Evolutionary conservation across 2,797 vertebrate species (phyloP), one percentile per base, ranked within the genome.

Genomic region (Centroberyx gerrardi): DNA sequence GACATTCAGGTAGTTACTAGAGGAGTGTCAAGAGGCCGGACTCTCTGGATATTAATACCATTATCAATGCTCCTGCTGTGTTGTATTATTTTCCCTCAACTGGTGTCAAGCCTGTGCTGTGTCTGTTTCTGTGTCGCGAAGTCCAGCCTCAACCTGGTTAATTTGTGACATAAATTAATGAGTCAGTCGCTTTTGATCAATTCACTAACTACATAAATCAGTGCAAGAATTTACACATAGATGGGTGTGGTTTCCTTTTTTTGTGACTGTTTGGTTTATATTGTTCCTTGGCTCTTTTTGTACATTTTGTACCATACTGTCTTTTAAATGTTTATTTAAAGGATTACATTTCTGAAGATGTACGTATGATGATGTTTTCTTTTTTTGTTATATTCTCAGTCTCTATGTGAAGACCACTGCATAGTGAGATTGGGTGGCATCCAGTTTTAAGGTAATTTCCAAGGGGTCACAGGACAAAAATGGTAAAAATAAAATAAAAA

Each of bases 241-340:
- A 17, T 53, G 1, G 40, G 36, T 63, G 28, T 71, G 51, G 53
- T 8, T 72, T 48, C 54, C 15, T 68, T 79, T 76, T 74, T 48
- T 51, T 40, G 8, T 62, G 65, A 18, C 14, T 58, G 17, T 46
- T 61, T 67, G n/a, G 48, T 51, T 55, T 62, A 40, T 80, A 27
- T 68, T 77, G 55, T 80, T 66, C 59, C 46, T 42, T 44, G 4
- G 62, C 53, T 72, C 52, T 80, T 84, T 85, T 90, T 93, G 85
- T 92, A 91, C 28, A 82, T 82, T 87, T 89, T 93, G 83, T 93
- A 82, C 52, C 75, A 84, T 60, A 64, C 42, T 84, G 75, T 82
- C 62, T 90, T 91, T 92, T 84, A 89, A 83, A 85, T 83, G 80
- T 90, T 85, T 92, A 88, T 94, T 87, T 88, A 93, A 92, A 86